Conservation (phyloP, 37 sponge, comb jelly and placozoan species). For the Ianthella basta region DNA sequence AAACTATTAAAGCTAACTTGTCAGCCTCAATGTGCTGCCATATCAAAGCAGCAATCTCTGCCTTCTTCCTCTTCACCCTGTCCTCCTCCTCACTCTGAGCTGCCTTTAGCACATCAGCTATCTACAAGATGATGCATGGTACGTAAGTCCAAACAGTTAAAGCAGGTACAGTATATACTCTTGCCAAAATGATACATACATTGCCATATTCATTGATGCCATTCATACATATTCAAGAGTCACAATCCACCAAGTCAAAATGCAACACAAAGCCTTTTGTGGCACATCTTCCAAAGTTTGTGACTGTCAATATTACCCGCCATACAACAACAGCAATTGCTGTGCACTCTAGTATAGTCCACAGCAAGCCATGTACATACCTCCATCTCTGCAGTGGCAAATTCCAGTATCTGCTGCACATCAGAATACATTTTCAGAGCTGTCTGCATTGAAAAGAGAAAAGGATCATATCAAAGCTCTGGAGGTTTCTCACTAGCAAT, state of each 20-base stretch:
- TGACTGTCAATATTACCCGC: too few species aligned
- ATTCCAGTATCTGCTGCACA: neutral
- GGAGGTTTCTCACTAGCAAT: too few species aligned
- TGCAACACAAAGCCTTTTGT: too few species aligned
- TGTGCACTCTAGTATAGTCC: too few species aligned
- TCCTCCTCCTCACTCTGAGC: neutral
- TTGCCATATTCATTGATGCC: too few species aligned
- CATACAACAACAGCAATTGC: too few species aligned
- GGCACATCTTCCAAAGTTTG: too few species aligned
- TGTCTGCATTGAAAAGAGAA: neutral
- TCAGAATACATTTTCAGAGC: neutral
- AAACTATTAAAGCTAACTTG: neutral
- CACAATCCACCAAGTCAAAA: too few species aligned
- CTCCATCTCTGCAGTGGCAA: neutral
- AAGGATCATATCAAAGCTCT: too few species aligned
- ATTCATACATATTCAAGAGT: too few species aligned
- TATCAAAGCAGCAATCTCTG: neutral
- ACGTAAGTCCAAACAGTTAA: neutral
- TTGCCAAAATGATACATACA: neutral
- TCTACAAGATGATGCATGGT: neutral
- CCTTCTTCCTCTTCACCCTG: neutral
- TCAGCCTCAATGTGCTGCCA: constrained; percentile 19
- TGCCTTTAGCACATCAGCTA: neutral
- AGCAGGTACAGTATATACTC: neutral
- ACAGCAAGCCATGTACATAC: neutral